These are phyloP conservation scores for Barbus barbus DNA, from an alignment of 2,113 vertebrate genomes.

Conservation along the genomic window DNA sequence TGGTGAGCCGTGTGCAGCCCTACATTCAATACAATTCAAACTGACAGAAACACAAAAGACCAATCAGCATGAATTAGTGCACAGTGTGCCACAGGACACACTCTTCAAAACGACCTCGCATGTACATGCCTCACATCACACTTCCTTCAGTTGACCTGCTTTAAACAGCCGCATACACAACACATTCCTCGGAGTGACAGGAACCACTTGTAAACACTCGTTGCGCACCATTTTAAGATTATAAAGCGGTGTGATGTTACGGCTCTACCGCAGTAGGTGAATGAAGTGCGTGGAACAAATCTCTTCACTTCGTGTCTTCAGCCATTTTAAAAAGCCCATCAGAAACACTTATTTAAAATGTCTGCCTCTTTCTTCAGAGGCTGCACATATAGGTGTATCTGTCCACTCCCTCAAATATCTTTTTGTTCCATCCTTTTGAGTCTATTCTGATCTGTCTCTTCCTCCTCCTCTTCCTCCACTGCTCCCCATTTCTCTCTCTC, in stretches of 20 bases:
- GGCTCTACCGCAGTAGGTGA: background rate
- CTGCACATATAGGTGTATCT: slow-evolving; percentile 15
- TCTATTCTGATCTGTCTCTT: slow-evolving; percentile 40
- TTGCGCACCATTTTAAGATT: background rate
- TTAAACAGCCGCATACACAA: background rate
- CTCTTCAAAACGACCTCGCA: slow-evolving; percentile 23
- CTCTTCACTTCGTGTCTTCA: slow-evolving; percentile 26
- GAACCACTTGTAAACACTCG: background rate
- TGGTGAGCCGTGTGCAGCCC: slow-evolving; percentile 69
- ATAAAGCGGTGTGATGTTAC: background rate
- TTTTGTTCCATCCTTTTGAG: slow-evolving; percentile 43
- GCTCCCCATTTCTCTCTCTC: slow-evolving; percentile 17
- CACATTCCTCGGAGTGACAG: background rate
- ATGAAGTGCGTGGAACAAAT: slow-evolving; percentile 5
- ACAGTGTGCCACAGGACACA: slow-evolving; percentile 29
- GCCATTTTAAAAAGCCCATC: slow-evolving; percentile 36
- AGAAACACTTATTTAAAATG: slow-evolving; percentile 32
- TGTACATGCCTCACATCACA: slow-evolving; percentile 5
- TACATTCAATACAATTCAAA: slow-evolving; percentile 59
- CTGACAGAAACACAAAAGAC: slow-evolving; percentile 57
- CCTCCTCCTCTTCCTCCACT: slow-evolving; percentile 42
- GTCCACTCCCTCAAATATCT: slow-evolving; percentile 43
- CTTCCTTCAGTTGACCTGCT: background rate
- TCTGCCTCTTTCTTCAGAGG: background rate
- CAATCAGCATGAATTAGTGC: slow-evolving; percentile 46